Evolutionary conservation across 1,140 invertebrate species (phyloP).

Genomic region (Bilobella aurantiaca): DNA sequence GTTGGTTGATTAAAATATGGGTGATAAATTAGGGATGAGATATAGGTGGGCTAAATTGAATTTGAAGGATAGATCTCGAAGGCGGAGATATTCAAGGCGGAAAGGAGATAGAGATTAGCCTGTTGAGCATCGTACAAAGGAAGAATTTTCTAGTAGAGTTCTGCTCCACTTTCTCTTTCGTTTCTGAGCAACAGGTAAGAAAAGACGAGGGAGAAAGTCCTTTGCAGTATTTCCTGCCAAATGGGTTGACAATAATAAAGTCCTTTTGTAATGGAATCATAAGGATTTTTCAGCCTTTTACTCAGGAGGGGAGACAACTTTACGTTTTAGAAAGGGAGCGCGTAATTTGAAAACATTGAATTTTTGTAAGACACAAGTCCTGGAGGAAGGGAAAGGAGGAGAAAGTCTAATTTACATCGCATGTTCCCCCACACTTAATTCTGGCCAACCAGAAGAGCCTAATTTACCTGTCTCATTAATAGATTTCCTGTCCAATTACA

Average conservation of each 20-base stretch:
- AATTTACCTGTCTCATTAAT: conserved; percentile 3
- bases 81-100: too few relatives aligned
- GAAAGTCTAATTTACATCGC: not conserved
- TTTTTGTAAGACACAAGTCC: too few relatives aligned
- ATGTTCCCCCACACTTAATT: not conserved
- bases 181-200: not conserved
- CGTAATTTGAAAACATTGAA: too few relatives aligned
- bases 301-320: too few relatives aligned
- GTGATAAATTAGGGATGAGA: too few relatives aligned
- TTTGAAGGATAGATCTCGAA: too few relatives aligned
- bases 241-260: conserved; percentile 2
- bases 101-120: not conserved
- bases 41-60: too few relatives aligned
- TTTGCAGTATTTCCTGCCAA: not conserved
- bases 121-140: not conserved
- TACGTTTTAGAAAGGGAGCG: too few relatives aligned
- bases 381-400: too few relatives aligned
- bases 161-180: not conserved
- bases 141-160: not conserved
- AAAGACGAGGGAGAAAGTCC: not conserved
- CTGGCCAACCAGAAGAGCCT: not conserved
- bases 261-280: not conserved
- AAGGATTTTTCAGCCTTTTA: not conserved
- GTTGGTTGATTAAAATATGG: not conserved
- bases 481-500: not conserved